phyloP scores from a whole-genome alignment of 2,888 invertebrate genomes.

The Limnephilus lunatus region DNA sequence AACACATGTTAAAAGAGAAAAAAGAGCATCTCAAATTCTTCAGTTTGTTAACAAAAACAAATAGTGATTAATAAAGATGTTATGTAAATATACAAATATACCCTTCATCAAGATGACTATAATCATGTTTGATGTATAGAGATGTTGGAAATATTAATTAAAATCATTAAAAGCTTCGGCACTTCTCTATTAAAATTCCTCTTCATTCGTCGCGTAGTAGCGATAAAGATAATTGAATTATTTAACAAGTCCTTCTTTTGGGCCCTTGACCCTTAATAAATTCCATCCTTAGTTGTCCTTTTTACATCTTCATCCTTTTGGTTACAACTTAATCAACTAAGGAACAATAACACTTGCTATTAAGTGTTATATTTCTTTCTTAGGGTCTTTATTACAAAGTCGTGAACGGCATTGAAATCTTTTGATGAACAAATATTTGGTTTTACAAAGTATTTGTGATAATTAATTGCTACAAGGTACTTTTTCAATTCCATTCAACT shows the following conservation, averaged over 20 bases:
- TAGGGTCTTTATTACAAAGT: not conserved
- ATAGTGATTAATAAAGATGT: constrained; percentile 27
- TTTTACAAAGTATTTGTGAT: too few species aligned
- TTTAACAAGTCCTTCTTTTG: constrained; percentile 34
- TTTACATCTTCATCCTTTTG: constrained; percentile 58
- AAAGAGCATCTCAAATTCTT: not conserved
- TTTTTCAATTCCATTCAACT: too few species aligned
- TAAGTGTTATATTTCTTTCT: not conserved
- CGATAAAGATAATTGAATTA: constrained; percentile 44
- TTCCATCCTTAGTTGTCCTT: constrained; percentile 51
- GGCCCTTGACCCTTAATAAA: constrained; percentile 39
- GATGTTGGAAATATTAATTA: constrained; percentile 39
- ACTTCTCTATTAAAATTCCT: constrained; percentile 38
- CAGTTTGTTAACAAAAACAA: constrained; percentile 13
- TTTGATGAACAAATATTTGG: too few species aligned
- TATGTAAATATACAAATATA: constrained; percentile 41
- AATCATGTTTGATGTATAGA: constrained; percentile 31
- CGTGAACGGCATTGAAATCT: not conserved
- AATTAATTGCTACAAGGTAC: too few species aligned
- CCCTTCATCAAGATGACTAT: constrained; percentile 37
- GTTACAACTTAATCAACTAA: constrained; percentile 59
- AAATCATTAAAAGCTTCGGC: constrained; percentile 30
- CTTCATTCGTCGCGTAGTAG: constrained; percentile 25
- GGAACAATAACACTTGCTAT: not conserved
- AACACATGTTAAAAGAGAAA: constrained; percentile 4